phyloP scores from a whole-genome alignment of 2,797 vertebrate genomes.

The Arctocebus calabarensis region DNA sequence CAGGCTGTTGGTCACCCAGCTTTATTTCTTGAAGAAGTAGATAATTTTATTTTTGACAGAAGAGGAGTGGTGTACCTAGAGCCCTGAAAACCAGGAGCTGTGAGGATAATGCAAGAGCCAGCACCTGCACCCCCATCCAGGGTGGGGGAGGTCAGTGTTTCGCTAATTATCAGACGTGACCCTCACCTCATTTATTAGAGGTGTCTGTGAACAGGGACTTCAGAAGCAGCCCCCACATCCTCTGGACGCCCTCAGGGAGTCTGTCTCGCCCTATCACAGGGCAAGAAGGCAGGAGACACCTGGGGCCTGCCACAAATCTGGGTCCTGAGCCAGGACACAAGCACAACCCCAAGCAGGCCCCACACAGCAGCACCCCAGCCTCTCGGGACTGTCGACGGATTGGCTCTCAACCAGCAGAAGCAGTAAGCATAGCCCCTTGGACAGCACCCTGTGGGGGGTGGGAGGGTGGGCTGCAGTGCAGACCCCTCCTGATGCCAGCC shows the following conservation, averaged over 20 bases:
- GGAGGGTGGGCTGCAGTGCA: accelerated
- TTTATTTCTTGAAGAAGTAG: background rate
- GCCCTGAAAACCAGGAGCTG: background rate
- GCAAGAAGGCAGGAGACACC: background rate
- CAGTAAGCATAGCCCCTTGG: too few species aligned
- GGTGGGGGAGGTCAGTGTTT: background rate
- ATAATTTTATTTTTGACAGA: background rate
- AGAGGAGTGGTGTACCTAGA: background rate
- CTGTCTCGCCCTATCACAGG: too few species aligned
- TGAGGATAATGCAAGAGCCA: background rate
- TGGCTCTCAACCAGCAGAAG: background rate
- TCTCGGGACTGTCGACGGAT: background rate
- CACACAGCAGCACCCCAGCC: background rate
- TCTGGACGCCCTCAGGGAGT: background rate
- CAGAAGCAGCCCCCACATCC: background rate
- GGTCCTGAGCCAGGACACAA: background rate
- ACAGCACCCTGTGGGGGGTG: too few species aligned
- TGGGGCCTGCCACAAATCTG: background rate
- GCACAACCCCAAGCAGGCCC: background rate
- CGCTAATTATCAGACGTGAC: too few species aligned
- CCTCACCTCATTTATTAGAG: background rate
- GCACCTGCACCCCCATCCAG: background rate
- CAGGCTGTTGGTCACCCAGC: background rate
- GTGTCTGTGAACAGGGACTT: background rate
- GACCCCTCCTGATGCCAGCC: too few species aligned